A percentile compares a stretch with the other conserved stretches of the same genome.
These are phyloP conservation scores for Dasyprocta punctata DNA, from an alignment of 2,113 vertebrate genomes.

Conservation along the genomic window DNA sequence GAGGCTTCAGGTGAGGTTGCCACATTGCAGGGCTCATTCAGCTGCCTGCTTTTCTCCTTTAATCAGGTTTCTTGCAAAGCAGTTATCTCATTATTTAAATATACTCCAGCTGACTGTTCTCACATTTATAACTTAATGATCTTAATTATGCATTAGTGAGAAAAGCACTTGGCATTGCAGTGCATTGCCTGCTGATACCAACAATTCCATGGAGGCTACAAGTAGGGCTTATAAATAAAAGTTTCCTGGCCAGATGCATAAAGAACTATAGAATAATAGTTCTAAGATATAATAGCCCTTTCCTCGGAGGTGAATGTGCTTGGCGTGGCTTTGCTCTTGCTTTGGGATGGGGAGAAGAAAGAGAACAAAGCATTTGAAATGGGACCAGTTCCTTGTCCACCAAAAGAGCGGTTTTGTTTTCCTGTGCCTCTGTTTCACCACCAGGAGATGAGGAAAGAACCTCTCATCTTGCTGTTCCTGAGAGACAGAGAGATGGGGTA, in stretches of 20 bases:
- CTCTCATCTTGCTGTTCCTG: not conserved
- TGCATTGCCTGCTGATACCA: not conserved
- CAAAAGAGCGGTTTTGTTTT: not conserved
- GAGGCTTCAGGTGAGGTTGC: not conserved
- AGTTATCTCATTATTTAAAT: slow-evolving; percentile 64
- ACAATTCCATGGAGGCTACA: not conserved
- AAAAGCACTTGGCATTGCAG: not conserved
- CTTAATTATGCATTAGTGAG: slow-evolving; percentile 58
- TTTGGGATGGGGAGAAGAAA: not conserved
- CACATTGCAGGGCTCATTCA: not conserved
- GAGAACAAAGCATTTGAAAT: not conserved
- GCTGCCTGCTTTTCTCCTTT: not conserved
- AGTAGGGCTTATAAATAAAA: not conserved
- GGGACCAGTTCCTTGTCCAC: not conserved
- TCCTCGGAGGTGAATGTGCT: not conserved
- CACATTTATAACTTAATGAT: slow-evolving; percentile 66
- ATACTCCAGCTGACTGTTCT: slow-evolving; percentile 46
- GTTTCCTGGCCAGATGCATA: not conserved
- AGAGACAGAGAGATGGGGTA: not conserved
- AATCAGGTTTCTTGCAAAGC: slow-evolving; percentile 12
- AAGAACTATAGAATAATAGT: not conserved
- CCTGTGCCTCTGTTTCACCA: not conserved
- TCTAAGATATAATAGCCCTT: not conserved
- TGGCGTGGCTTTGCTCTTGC: not conserved
- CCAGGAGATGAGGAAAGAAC: not conserved